Evolutionary conservation across 2,888 invertebrate species (phyloP).

Genomic region (Metellina segmentata): DNA sequence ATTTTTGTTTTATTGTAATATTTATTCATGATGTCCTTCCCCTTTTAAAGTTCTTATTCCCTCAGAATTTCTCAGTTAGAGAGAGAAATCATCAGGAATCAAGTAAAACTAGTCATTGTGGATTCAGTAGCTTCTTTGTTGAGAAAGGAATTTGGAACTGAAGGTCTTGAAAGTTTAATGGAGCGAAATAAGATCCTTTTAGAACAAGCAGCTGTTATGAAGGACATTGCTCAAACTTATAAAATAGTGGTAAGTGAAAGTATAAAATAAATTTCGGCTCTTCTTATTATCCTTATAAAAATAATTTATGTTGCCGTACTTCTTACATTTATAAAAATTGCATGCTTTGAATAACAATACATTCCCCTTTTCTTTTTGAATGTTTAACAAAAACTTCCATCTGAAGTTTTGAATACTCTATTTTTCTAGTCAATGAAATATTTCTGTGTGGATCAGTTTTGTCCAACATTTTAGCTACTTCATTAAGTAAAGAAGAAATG

Average conservation of each 20-base stretch:
- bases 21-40: conserved; percentile 15
- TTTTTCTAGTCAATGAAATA: background rate
- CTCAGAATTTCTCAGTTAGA: conserved; percentile 56
- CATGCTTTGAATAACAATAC: too few relatives aligned
- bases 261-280: too few relatives aligned
- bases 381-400: background rate
- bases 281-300: too few relatives aligned
- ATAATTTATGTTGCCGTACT: too few relatives aligned
- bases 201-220: conserved; percentile 56
- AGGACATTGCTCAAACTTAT: conserved; percentile 68
- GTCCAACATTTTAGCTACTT: too few relatives aligned
- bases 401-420: background rate
- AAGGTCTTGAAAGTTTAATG: conserved; percentile 42
- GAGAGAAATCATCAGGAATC: conserved; percentile 56
- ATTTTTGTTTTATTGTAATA: background rate
- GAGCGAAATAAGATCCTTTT: conserved; percentile 59
- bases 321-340: too few relatives aligned
- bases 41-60: background rate
- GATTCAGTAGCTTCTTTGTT: conserved; percentile 71
- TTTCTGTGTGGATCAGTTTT: background rate
- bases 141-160: conserved; percentile 63
- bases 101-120: conserved; percentile 57
- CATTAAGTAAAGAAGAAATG: too few relatives aligned
- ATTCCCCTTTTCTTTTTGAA: too few relatives aligned
- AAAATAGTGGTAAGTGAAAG: conserved; percentile 61